These are phyloP conservation scores for Hylaeus volcanicus DNA, from an alignment of 1,140 invertebrate genomes.

Conservation along the genomic window DNA sequence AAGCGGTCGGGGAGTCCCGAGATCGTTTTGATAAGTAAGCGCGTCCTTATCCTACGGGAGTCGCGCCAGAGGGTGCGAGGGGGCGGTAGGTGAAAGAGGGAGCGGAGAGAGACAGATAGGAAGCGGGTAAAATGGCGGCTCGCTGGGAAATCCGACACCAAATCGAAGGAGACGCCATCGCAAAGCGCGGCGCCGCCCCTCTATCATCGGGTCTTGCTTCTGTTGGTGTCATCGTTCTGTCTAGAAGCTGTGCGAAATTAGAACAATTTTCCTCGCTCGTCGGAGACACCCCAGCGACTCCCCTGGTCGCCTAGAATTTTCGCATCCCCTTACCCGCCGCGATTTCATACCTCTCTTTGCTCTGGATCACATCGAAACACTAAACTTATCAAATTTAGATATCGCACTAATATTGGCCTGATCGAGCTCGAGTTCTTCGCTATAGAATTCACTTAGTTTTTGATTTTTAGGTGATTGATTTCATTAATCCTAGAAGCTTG, in stretches of 20 bases:
- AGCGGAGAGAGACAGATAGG: constrained; percentile 53
- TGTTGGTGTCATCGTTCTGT: constrained; percentile 39
- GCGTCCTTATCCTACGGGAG: constrained; percentile 56
- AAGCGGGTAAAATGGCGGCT: constrained; percentile 79
- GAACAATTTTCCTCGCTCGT: constrained; percentile 11
- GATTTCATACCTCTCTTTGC: no score
- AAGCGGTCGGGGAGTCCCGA: constrained; percentile 52
- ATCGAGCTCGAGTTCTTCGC: no score
- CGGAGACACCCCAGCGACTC: not conserved
- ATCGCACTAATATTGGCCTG: no score
- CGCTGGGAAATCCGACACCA: constrained; percentile 77
- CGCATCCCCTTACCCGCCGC: no score
- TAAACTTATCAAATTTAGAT: no score
- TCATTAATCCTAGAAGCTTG: no score
- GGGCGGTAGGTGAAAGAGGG: constrained; percentile 4
- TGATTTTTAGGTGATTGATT: no score
- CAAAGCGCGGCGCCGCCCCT: constrained; percentile 78
- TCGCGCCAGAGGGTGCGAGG: constrained; percentile 17
- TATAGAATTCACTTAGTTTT: no score
- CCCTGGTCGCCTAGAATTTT: not conserved
- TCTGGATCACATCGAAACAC: no score
- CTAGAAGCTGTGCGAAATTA: constrained; percentile 12
- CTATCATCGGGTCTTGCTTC: constrained; percentile 70
- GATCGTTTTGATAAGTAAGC: constrained; percentile 73
- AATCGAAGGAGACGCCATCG: constrained; percentile 81